Evolutionary conservation across 2,113 vertebrate genomes (phyloP).

Genomic region (Spheniscus mendiculus): DNA sequence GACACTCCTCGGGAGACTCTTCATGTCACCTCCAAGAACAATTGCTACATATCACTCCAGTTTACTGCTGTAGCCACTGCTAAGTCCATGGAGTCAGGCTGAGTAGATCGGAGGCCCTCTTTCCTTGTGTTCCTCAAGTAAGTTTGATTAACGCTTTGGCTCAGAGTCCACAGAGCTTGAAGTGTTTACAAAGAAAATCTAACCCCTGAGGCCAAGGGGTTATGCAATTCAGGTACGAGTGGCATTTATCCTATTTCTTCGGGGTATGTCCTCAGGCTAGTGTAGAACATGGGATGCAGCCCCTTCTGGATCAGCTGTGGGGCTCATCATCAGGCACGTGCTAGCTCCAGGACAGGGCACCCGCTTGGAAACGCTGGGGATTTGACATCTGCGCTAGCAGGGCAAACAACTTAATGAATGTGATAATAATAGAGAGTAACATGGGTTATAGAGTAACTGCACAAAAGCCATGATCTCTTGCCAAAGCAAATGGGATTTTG

Average conservation of each 20-base stretch:
- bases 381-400: background rate
- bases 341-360: background rate
- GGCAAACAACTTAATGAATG: background rate
- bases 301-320: background rate
- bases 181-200: background rate
- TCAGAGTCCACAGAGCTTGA: background rate
- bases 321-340: background rate
- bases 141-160: background rate
- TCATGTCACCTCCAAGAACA: background rate
- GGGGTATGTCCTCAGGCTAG: background rate
- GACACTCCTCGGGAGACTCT: background rate
- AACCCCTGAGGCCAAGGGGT: background rate
- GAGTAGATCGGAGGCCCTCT: background rate
- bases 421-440: background rate
- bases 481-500: background rate
- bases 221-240: background rate
- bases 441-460: background rate
- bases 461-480: background rate
- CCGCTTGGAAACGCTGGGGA: background rate
- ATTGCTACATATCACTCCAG: background rate
- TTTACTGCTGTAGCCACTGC: background rate
- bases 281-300: background rate
- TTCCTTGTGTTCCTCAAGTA: background rate
- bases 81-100: background rate
- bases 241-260: background rate